Base-by-base conservation (phyloP, 2,113 vertebrate species). In the Pterophyllum scalare region DNA sequence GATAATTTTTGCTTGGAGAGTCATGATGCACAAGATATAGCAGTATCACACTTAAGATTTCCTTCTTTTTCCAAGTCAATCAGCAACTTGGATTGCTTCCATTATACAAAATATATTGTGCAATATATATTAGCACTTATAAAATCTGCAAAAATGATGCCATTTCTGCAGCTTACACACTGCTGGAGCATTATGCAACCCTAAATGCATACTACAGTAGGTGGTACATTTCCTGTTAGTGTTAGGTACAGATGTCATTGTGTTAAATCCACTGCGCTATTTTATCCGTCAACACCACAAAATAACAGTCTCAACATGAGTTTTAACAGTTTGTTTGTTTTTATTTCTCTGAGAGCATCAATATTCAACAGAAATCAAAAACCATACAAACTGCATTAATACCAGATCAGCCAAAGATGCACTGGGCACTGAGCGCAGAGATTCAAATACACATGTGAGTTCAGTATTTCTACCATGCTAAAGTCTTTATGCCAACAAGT, bases 251-350 rank as follows among this genome's bases (percentile, higher is more conserved):
- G 17, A 19, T n/a, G 46, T 26, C 17, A 11, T 54, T 0, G 0
- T 5, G 20, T 33, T 72, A 6, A 52, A 54, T 28, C 26, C 46
- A 54, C 46, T 72, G 67, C 52, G 1, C 12, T 22, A 7, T 13
- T 77, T 49, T 26, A 77, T 77, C 12, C 24, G 14, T 60, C 2
- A 33, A n/a, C 6, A 54, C 20, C 5, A 15, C 5, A 24, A 83
- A 84, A 54, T 3, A 38, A 0, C 8, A 77, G 14, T 31, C 54
- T 81, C 33, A 82, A 78, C 54, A 54, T 38, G 6, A 80, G n/a
- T 43, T 82, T 77, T 33, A 77, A 2, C 12, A 22, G 12, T 72
- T 84, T 54, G 15, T 8, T 88, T n/a, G n/a, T n/a, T 91, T 89
- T 92, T 54, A 2, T 77, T 62, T 67, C 43, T 52, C 15, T 67